Percentiles rank a stretch among this genome's conserved stretches.
Evolutionary conservation across 2,888 invertebrate species (phyloP).

Genomic region (Camptogramma bilineatum): DNA sequence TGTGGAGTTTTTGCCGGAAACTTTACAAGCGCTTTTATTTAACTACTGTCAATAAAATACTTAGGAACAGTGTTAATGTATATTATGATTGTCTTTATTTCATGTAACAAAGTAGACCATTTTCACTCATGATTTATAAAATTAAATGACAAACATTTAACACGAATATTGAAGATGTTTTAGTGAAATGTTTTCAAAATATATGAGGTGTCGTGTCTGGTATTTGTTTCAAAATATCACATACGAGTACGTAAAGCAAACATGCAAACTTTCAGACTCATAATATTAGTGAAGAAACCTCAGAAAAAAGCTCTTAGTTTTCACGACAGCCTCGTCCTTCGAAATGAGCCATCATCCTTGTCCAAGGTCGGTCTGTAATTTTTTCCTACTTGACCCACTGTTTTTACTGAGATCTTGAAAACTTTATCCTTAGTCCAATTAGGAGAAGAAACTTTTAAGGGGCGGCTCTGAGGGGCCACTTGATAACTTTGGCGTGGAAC

Average conservation of each 20-base stretch:
- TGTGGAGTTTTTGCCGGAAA: not conserved
- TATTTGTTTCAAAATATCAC: no score
- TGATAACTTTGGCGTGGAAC: conserved; percentile 38
- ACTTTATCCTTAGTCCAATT: conserved; percentile 40
- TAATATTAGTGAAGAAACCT: not conserved
- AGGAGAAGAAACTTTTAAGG: conserved; percentile 40
- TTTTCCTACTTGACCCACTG: conserved; percentile 18
- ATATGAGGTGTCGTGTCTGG: no score
- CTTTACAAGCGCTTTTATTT: no score
- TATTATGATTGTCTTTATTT: no score
- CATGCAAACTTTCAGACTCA: not conserved
- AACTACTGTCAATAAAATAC: no score
- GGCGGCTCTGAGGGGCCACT: conserved; percentile 40
- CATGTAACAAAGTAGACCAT: no score
- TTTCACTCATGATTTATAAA: no score
- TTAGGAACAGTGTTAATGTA: no score
- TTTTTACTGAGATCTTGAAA: conserved; percentile 31
- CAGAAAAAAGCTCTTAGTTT: not conserved
- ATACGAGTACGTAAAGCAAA: not conserved
- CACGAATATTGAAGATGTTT: no score
- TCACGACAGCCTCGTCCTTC: not conserved
- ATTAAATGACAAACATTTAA: no score
- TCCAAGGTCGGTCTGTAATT: not conserved
- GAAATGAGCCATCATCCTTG: conserved; percentile 4
- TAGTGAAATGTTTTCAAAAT: no score